These are phyloP conservation scores for Myotis yumanensis DNA, from an alignment of 2,113 vertebrate species.

Conservation along the genomic window DNA sequence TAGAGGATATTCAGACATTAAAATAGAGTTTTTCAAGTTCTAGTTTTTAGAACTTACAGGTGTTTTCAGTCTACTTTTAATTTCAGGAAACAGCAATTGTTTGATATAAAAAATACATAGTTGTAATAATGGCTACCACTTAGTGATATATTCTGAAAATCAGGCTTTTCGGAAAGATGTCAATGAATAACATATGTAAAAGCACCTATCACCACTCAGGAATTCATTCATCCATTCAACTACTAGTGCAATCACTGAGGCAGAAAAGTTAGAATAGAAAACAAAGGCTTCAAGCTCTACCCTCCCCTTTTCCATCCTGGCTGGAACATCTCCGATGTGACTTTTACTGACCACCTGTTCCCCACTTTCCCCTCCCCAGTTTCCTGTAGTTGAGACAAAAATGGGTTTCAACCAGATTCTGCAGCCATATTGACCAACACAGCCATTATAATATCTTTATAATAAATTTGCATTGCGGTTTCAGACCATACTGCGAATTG, in stretches of 20 bases:
- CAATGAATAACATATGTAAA: neutral
- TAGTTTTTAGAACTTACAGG: constrained; percentile 14
- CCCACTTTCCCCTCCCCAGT: neutral
- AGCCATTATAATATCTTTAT: neutral
- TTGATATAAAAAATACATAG: neutral
- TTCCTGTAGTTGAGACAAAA: neutral
- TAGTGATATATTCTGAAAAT: constrained; percentile 21
- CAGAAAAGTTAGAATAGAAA: neutral
- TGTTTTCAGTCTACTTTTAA: constrained; percentile 22
- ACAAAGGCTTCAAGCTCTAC: neutral
- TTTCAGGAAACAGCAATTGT: neutral
- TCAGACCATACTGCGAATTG: neutral
- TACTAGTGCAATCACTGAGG: neutral
- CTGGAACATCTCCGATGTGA: neutral
- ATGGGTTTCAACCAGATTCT: neutral
- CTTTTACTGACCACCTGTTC: neutral
- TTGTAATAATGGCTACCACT: neutral
- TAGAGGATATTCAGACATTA: constrained; percentile 3
- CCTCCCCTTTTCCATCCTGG: neutral
- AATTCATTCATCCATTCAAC: neutral
- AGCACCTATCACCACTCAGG: neutral
- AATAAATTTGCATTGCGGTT: neutral
- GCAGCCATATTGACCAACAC: neutral
- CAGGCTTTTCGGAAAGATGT: neutral
- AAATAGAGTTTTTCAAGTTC: constrained; percentile 32